phyloP scores from a whole-genome alignment of 1,140 invertebrate genomes.

The Delia radicum region DNA sequence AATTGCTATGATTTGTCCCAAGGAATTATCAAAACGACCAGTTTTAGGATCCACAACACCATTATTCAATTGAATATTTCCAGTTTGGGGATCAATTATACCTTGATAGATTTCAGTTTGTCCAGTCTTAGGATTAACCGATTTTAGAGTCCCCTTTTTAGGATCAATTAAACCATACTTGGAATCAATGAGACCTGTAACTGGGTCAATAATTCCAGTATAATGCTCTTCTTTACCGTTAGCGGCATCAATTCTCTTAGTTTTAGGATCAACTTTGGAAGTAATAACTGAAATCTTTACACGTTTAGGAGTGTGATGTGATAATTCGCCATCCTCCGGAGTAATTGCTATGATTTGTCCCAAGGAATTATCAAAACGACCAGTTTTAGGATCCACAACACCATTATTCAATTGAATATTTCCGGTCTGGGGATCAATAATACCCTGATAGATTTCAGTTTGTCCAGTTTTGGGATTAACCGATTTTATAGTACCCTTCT shows the following conservation, averaged over 20 bases:
- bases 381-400: conserved; percentile 64
- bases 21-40: conserved; percentile 64
- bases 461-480: conserved; percentile 60
- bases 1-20: conserved; percentile 64
- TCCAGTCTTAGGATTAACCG: conserved; percentile 57
- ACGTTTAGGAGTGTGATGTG: no score
- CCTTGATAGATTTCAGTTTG: conserved; percentile 63
- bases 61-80: conserved; percentile 64
- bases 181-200: conserved; percentile 63
- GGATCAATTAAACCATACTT: conserved; percentile 70
- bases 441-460: conserved; percentile 62
- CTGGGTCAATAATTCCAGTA: conserved; percentile 61
- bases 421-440: conserved; percentile 65
- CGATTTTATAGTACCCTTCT: conserved; percentile 60
- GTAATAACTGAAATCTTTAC: conserved; percentile 65
- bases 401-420: conserved; percentile 67
- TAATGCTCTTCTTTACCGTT: conserved; percentile 64
- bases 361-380: conserved; percentile 62
- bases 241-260: conserved; percentile 67
- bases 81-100: conserved; percentile 64
- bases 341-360: conserved; percentile 65
- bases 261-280: conserved; percentile 67
- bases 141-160: conserved; percentile 61
- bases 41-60: conserved; percentile 65
- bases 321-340: no score